A percentile compares a stretch with the other conserved stretches of the same genome.
These are phyloP conservation scores for Sycon ciliatum DNA, from an alignment of 37 sponge, comb jelly and placozoan species.

Conservation along the genomic window DNA sequence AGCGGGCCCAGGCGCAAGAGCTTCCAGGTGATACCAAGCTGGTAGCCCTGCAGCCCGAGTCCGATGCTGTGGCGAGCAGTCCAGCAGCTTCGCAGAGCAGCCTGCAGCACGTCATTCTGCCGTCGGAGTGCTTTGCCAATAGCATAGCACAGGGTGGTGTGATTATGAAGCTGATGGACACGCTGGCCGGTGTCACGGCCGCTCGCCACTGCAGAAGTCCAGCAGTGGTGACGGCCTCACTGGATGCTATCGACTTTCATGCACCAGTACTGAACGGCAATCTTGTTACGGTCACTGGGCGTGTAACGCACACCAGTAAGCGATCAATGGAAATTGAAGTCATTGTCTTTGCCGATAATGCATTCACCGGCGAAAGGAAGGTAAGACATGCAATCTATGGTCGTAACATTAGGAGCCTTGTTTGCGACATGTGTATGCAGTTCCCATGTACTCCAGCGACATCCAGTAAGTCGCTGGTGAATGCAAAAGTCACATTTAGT, in stretches of 20 bases:
- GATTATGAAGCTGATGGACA: slow-evolving; percentile 90
- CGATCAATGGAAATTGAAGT: slow-evolving; percentile 66
- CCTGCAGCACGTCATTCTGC: slow-evolving; percentile 52
- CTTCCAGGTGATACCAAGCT: not conserved
- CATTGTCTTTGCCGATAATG: slow-evolving; percentile 46
- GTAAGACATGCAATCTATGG: too few relatives aligned
- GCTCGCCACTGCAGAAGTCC: slow-evolving; percentile 45
- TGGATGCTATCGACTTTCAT: slow-evolving; percentile 79
- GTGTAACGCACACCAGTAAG: slow-evolving; percentile 45
- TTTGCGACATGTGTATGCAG: too few relatives aligned
- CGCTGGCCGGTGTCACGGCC: slow-evolving; percentile 63
- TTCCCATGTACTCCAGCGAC: too few relatives aligned
- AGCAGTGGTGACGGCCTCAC: slow-evolving; percentile 62
- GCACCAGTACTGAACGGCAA: slow-evolving; percentile 56
- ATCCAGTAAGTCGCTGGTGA: too few relatives aligned
- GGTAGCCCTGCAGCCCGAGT: not conserved
- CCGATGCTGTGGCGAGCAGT: not conserved
- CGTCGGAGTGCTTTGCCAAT: slow-evolving; percentile 55
- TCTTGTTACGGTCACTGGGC: slow-evolving; percentile 54
- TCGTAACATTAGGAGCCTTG: too few relatives aligned
- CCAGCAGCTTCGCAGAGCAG: slow-evolving; percentile 41
- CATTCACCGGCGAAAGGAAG: slow-evolving; percentile 22
- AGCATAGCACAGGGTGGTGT: slow-evolving; percentile 59
- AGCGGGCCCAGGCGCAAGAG: not conserved
- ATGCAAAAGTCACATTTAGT: too few relatives aligned